Evolutionary conservation across 2,888 invertebrate species (phyloP).

Genomic region (Tupiocoris notatus): DNA sequence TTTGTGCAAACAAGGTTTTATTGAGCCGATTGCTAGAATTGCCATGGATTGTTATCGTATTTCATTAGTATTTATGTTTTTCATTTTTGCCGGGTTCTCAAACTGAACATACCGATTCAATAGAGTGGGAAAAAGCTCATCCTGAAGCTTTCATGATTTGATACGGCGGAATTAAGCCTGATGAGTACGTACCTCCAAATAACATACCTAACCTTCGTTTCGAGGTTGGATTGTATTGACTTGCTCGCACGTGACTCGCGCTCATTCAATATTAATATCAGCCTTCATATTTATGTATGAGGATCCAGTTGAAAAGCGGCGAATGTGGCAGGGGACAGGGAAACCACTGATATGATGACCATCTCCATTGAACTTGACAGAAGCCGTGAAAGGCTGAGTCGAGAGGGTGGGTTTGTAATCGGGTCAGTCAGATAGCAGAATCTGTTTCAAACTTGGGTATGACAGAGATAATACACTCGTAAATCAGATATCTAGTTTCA

Average conservation of each 20-base stretch:
- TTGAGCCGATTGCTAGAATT: too few relatives aligned
- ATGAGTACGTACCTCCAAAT: too few relatives aligned
- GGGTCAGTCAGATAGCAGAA: slow-evolving; percentile 8
- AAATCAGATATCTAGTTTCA: slow-evolving; percentile 31
- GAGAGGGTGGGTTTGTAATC: background rate
- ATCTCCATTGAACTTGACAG: background rate
- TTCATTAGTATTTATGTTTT: too few relatives aligned
- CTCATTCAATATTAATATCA: background rate
- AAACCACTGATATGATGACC: background rate
- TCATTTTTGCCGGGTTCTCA: too few relatives aligned
- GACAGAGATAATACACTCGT: slow-evolving; percentile 21
- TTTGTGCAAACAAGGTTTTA: too few relatives aligned
- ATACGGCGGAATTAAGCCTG: too few relatives aligned
- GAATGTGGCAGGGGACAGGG: background rate
- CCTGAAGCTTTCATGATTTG: too few relatives aligned
- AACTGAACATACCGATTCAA: too few relatives aligned
- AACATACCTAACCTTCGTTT: too few relatives aligned
- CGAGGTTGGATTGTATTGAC: background rate
- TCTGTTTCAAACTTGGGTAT: slow-evolving; percentile 19
- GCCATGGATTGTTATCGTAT: too few relatives aligned
- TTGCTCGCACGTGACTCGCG: background rate
- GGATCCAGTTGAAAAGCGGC: background rate
- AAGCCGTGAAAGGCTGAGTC: background rate
- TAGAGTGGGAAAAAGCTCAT: too few relatives aligned
- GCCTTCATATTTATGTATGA: background rate